Percentiles rank a stretch among this genome's conserved stretches.
These are phyloP conservation scores for Liodrosophila aerea DNA, from an alignment of 2,888 invertebrate species.

Conservation along the genomic window DNA sequence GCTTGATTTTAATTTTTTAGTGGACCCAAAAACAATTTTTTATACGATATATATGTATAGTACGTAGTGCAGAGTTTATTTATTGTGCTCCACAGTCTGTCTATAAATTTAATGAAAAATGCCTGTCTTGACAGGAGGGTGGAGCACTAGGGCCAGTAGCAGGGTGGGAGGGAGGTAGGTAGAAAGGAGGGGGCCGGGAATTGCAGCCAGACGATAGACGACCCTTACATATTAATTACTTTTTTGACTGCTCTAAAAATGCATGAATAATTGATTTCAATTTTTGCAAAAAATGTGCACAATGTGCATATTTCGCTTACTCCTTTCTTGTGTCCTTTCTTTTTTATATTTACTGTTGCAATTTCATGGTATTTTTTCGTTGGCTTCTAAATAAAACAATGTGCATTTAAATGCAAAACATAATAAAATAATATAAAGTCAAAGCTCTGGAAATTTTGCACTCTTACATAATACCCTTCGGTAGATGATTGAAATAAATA, in stretches of 20 bases:
- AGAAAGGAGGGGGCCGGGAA: constrained; percentile 1
- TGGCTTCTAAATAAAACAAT: constrained; percentile 18
- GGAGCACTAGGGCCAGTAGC: too few relatives aligned
- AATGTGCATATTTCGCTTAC: constrained; percentile 32
- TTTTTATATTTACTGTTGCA: not conserved
- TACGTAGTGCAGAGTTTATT: constrained; percentile 40
- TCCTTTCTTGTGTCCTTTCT: constrained; percentile 7
- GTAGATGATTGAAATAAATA: too few relatives aligned
- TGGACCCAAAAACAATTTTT: constrained; percentile 18
- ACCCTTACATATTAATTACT: constrained; percentile 63
- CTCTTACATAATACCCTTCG: too few relatives aligned
- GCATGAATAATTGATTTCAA: constrained; percentile 62
- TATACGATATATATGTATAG: not conserved
- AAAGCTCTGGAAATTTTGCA: constrained; percentile 32
- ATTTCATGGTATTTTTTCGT: constrained; percentile 1
- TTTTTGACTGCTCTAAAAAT: constrained; percentile 64
- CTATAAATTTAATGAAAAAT: constrained; percentile 64
- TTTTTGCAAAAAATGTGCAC: constrained; percentile 37
- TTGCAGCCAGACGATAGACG: constrained; percentile 19
- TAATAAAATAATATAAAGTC: constrained; percentile 32
- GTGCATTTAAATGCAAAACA: constrained; percentile 42
- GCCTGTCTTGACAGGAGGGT: constrained; percentile 38
- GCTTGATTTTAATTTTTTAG: constrained; percentile 55
- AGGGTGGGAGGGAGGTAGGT: not conserved
- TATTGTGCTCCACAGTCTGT: constrained; percentile 45